Percentiles rank a stretch among this genome's conserved stretches.
Evolutionary conservation across 1,140 invertebrate genomes (phyloP).

Genomic region (Rhagoletis pomonella): DNA sequence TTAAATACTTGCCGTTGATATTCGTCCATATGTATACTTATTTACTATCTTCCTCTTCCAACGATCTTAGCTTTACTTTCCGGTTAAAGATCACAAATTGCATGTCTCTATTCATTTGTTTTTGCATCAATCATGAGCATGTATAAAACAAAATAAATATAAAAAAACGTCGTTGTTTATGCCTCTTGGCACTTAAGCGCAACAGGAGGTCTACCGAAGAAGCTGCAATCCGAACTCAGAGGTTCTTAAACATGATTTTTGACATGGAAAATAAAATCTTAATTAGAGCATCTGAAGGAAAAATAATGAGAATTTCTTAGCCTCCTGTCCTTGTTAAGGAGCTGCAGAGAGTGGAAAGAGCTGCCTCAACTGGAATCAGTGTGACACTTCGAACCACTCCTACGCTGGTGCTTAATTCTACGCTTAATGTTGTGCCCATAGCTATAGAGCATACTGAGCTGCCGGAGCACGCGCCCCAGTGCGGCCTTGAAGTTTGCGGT

Average conservation of each 20-base stretch:
- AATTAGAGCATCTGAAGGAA: too few species aligned
- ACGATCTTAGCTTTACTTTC: not conserved
- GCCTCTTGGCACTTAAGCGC: not conserved
- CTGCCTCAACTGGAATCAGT: too few species aligned
- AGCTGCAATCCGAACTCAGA: not conserved
- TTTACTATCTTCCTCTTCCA: not conserved
- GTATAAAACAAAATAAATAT: not conserved
- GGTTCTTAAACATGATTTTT: not conserved
- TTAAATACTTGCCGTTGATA: not conserved
- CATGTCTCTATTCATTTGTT: slow-evolving; percentile 24
- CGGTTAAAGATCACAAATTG: slow-evolving; percentile 24
- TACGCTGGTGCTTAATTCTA: too few species aligned
- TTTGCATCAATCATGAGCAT: slow-evolving; percentile 26
- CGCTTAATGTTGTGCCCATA: too few species aligned
- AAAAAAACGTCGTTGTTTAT: not conserved
- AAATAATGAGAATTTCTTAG: too few species aligned
- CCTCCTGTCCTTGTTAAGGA: too few species aligned
- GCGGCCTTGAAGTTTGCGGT: too few species aligned
- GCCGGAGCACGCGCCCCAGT: too few species aligned
- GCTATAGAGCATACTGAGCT: too few species aligned
- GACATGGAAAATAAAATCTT: too few species aligned
- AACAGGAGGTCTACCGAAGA: not conserved
- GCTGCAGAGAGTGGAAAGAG: too few species aligned
- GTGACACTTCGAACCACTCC: too few species aligned
- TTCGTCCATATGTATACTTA: not conserved